These are phyloP conservation scores for Camponotus pennsylvanicus DNA, from an alignment of 1,140 invertebrate genomes.

Conservation along the genomic window DNA sequence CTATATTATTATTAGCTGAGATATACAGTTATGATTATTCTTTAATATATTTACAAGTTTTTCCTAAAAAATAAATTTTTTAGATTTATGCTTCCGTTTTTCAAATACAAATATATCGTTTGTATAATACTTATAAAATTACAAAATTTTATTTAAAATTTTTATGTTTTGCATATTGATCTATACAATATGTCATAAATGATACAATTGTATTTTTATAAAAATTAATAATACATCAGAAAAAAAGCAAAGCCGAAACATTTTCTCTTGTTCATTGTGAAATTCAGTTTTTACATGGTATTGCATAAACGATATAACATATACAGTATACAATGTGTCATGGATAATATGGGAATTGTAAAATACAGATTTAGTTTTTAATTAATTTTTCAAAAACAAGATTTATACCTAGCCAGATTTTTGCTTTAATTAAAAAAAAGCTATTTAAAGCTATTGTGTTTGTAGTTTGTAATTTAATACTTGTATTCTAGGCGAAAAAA, in stretches of 20 bases:
- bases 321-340: background rate
- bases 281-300: background rate
- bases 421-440: no score
- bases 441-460: background rate
- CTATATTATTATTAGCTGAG: background rate
- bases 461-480: slow-evolving; percentile 10
- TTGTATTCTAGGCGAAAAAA: background rate
- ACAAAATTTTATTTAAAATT: background rate
- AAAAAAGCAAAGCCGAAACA: background rate
- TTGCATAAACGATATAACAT: background rate
- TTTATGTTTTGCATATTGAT: background rate
- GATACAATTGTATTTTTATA: background rate
- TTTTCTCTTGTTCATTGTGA: background rate
- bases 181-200: background rate
- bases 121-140: slow-evolving; percentile 19
- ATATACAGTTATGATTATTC: background rate
- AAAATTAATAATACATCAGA: slow-evolving; percentile 11
- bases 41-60: background rate
- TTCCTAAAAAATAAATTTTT: background rate
- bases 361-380: background rate
- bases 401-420: background rate
- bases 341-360: slow-evolving; percentile 13
- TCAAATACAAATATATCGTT: background rate
- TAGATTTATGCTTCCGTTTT: background rate
- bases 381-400: background rate